phyloP scores from a whole-genome alignment of 2,797 vertebrate genomes.

The Micropoecilia bifurca region DNA sequence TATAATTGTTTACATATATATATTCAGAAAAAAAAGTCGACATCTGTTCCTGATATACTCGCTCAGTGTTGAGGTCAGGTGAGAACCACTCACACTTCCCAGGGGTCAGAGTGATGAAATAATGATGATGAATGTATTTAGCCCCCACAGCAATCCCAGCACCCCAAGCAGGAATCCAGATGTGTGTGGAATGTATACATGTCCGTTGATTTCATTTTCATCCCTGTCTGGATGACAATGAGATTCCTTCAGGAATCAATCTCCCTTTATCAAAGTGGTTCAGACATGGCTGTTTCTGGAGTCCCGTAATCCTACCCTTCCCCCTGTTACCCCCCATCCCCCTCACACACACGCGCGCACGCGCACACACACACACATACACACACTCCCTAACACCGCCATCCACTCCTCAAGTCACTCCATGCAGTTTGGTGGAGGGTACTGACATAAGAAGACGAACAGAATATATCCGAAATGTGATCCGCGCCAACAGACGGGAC shows the following conservation, averaged over 20 bases:
- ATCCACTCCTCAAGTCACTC: constrained; percentile 12
- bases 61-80: constrained; percentile 28
- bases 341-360: too few species aligned
- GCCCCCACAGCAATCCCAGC: constrained; percentile 32
- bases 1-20: too few species aligned
- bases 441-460: constrained; percentile 15
- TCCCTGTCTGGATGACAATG: constrained; percentile 22
- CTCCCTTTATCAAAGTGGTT: constrained; percentile 29
- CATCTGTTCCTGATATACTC: constrained; percentile 45
- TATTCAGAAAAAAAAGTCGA: neutral
- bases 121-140: constrained; percentile 41
- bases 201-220: constrained; percentile 12
- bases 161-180: constrained; percentile 56
- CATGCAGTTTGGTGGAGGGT: constrained; percentile 5
- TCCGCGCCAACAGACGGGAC: constrained; percentile 26
- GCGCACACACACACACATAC: too few species aligned
- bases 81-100: constrained; percentile 35
- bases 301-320: constrained; percentile 60
- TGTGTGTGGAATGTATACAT: constrained; percentile 60
- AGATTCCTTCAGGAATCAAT: constrained; percentile 38
- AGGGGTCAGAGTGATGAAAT: constrained; percentile 56
- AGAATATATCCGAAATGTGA: constrained; percentile 40
- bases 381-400: too few species aligned
- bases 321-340: constrained; percentile 36
- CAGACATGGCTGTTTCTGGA: constrained; percentile 29